These are phyloP conservation scores for Cryptus armator DNA, from an alignment of 2,888 invertebrate species.

Conservation along the genomic window DNA sequence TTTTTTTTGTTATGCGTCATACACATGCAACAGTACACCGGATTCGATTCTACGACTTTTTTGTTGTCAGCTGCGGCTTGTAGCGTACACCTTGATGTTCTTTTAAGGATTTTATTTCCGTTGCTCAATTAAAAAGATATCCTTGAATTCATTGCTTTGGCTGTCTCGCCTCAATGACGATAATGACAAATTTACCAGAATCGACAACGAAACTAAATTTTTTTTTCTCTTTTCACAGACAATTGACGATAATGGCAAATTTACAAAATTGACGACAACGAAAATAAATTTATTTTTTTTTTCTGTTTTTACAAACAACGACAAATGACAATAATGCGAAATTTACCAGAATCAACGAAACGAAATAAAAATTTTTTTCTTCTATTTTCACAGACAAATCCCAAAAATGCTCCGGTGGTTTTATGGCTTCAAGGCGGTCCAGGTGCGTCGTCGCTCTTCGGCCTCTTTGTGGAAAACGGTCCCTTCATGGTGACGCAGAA, in stretches of 20 bases:
- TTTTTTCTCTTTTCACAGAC: constrained; percentile 77
- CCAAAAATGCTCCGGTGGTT: constrained; percentile 89
- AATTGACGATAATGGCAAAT: constrained; percentile 84
- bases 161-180: neutral
- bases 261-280: neutral
- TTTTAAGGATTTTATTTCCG: neutral
- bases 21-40: neutral
- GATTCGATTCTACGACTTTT: neutral
- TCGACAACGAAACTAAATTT: constrained; percentile 7
- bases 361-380: constrained; percentile 32
- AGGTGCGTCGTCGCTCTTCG: constrained; percentile 92
- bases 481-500: constrained; percentile 88
- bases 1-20: neutral
- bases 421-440: constrained; percentile 96
- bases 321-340: neutral
- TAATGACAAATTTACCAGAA: neutral
- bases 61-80: neutral
- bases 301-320: constrained; percentile 78
- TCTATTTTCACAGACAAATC: constrained; percentile 81
- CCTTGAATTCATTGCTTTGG: neutral
- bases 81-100: neutral
- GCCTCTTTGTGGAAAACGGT: constrained; percentile 94
- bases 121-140: neutral
- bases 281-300: constrained; percentile 45
- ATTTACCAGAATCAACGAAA: neutral